phyloP scores from a whole-genome alignment of 92 coral and sea anemone genomes.

The Porites evermanni region DNA sequence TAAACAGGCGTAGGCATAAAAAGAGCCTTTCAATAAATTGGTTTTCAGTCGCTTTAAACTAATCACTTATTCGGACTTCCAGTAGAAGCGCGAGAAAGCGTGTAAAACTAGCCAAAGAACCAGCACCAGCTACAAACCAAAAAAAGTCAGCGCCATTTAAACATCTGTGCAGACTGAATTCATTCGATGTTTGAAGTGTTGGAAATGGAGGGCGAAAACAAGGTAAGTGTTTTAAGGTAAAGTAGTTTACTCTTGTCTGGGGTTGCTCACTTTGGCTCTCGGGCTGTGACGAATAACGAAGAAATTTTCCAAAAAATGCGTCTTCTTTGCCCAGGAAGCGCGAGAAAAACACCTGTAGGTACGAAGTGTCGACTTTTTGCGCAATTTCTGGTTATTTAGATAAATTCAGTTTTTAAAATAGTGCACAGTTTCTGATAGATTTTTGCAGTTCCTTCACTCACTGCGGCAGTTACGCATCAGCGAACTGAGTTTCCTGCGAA shows the following conservation, averaged over 20 bases:
- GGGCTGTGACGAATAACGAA: neutral
- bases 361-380: neutral
- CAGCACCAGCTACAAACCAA: neutral
- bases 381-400: neutral
- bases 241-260: neutral
- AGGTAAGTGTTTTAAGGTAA: constrained; percentile 12
- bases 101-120: neutral
- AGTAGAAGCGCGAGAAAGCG: neutral
- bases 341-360: neutral
- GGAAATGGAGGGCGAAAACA: constrained; percentile 33
- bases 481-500: constrained; percentile 49
- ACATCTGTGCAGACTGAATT: neutral
- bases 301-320: neutral
- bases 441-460: neutral
- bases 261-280: neutral
- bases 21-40: neutral
- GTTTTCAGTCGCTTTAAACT: constrained; percentile 26
- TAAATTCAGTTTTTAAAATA: neutral
- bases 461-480: constrained; percentile 30
- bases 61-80: neutral
- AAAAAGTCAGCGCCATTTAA: neutral
- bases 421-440: neutral
- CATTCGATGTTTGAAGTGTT: neutral
- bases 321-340: neutral
- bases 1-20: constrained; percentile 28